Evolutionary conservation across 2,888 invertebrate species (phyloP).

Genomic region (Lamellibrachia satsuma): DNA sequence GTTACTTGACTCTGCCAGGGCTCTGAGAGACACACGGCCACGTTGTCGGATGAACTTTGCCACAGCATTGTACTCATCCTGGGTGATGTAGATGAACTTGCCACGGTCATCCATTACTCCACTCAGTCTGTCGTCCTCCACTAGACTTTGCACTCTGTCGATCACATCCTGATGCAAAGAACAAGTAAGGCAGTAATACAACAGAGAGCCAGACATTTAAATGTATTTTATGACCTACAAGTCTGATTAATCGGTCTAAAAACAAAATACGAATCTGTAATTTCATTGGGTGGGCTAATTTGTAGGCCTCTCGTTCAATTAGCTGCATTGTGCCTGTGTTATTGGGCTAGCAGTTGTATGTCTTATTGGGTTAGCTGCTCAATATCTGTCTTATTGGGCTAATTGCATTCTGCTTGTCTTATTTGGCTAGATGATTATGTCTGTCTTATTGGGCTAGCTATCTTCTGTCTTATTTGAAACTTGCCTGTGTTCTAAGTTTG

Average conservation of each 20-base stretch:
- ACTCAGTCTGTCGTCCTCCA: constrained; percentile 83
- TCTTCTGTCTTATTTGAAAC: not conserved
- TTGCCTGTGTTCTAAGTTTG: constrained; percentile 86
- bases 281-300: not conserved
- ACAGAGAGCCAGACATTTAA: not conserved
- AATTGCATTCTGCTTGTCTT: not conserved
- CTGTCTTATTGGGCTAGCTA: not conserved
- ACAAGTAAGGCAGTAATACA: not conserved
- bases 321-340: not conserved
- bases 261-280: not conserved
- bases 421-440: no score
- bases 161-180: constrained; percentile 64
- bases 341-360: no score
- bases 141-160: constrained; percentile 82
- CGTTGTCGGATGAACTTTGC: constrained; percentile 94
- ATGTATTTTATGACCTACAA: not conserved
- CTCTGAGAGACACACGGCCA: constrained; percentile 91
- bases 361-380: no score
- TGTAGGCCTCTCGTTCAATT: not conserved
- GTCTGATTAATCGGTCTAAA: not conserved
- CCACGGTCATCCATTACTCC: constrained; percentile 98
- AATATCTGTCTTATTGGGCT: not conserved
- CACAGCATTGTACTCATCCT: constrained; percentile 87
- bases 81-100: constrained; percentile 97
- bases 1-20: constrained; percentile 94